Conservation (phyloP, 2,113 vertebrate genomes). For the Mirounga angustirostris region DNA sequence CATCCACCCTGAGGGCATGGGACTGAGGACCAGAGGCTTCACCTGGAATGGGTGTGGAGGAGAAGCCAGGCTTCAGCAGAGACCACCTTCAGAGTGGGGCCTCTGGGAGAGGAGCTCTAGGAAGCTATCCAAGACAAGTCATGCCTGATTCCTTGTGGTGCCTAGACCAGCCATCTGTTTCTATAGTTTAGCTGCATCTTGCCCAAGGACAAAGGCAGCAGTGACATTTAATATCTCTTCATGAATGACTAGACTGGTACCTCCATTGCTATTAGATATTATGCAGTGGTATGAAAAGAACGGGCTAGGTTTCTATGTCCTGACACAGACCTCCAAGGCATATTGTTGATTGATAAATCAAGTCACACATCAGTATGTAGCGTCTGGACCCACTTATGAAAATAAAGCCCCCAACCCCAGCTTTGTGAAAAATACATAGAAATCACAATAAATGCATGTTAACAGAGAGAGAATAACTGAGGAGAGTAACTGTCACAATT, state of each 20-base stretch:
- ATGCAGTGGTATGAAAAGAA: slow-evolving; percentile 1
- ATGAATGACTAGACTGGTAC: neutral
- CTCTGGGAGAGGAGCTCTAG: neutral
- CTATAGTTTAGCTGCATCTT: slow-evolving; percentile 22
- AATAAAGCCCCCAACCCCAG: neutral
- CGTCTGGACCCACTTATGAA: neutral
- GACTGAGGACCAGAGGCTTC: neutral
- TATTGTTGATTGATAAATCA: neutral
- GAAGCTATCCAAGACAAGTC: neutral
- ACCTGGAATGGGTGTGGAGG: neutral
- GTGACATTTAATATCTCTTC: slow-evolving; percentile 22
- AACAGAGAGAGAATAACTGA: slow-evolving; percentile 3
- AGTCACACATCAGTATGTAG: slow-evolving; percentile 23
- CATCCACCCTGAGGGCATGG: neutral
- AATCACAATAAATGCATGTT: neutral
- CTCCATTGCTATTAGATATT: neutral
- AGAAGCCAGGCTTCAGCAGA: neutral
- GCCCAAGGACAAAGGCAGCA: neutral
- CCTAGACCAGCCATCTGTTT: neutral
- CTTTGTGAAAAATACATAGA: neutral
- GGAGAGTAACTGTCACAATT: neutral
- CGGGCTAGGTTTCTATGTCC: neutral
- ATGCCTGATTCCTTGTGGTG: neutral
- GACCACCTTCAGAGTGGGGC: neutral
- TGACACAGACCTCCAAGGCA: neutral